Conservation (phyloP, 2,888 invertebrate species). For the Sphaerophoria taeniata region DNA sequence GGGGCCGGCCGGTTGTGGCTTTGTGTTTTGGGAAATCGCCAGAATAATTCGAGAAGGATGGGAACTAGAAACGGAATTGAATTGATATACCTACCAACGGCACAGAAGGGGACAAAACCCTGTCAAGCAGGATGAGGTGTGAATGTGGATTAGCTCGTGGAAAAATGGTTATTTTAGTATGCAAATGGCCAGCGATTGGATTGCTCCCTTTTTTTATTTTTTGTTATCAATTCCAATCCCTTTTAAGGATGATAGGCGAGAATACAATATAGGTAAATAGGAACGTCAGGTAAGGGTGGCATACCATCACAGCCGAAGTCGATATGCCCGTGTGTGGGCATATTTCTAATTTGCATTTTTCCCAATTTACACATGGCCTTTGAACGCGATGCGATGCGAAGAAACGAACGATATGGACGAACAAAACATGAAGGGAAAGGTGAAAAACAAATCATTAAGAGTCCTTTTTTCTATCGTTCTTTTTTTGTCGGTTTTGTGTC, state of each 20-base stretch:
- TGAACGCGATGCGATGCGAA: not conserved
- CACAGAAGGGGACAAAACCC: not conserved
- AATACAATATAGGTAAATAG: slow-evolving; percentile 52
- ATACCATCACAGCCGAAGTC: not conserved
- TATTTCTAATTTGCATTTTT: slow-evolving; percentile 74
- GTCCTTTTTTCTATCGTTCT: slow-evolving; percentile 42
- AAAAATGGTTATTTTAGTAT: slow-evolving; percentile 74
- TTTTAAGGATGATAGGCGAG: slow-evolving; percentile 43
- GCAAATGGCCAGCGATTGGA: slow-evolving; percentile 74
- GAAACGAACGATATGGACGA: not conserved
- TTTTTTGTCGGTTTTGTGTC: slow-evolving; percentile 3
- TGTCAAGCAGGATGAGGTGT: slow-evolving; percentile 56
- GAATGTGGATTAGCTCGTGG: slow-evolving; percentile 74
- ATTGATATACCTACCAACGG: slow-evolving; percentile 53
- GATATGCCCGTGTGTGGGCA: slow-evolving; percentile 64
- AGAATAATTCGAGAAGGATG: slow-evolving; percentile 34
- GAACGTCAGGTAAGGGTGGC: not conserved
- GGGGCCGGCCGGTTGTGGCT: not conserved
- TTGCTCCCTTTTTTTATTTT: slow-evolving; percentile 46
- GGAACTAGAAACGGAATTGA: slow-evolving; percentile 68
- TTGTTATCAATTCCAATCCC: slow-evolving; percentile 58
- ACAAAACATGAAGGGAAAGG: slow-evolving; percentile 32
- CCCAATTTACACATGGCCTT: slow-evolving; percentile 69
- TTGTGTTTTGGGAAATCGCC: slow-evolving; percentile 1
- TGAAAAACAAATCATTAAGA: slow-evolving; percentile 71